Evolutionary conservation across 2,113 vertebrate genomes (phyloP).

Genomic region (Acrocephalus arundinaceus): DNA sequence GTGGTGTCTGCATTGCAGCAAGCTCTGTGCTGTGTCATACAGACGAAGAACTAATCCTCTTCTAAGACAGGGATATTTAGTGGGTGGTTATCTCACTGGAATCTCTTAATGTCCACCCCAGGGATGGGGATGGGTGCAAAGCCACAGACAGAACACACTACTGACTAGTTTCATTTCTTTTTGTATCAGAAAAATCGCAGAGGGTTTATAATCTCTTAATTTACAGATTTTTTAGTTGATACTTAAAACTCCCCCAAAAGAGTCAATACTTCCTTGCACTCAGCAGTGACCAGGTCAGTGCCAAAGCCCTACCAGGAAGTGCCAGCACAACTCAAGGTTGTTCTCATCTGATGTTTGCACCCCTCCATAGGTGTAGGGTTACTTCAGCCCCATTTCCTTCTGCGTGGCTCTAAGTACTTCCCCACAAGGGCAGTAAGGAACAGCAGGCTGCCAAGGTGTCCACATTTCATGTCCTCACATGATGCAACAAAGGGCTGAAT

Average conservation of each 20-base stretch:
- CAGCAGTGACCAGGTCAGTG: neutral
- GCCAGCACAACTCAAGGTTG: neutral
- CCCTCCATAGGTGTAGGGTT: neutral
- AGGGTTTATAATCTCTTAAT: neutral
- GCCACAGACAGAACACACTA: neutral
- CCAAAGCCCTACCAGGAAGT: neutral
- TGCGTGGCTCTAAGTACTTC: neutral
- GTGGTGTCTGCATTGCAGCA: slow-evolving; percentile 65
- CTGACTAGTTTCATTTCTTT: neutral
- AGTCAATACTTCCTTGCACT: neutral
- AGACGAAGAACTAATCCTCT: neutral
- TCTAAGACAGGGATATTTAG: neutral
- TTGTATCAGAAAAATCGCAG: fast-evolving
- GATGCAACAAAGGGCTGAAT: neutral
- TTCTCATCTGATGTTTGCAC: neutral
- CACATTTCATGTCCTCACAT: neutral
- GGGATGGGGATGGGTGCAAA: neutral
- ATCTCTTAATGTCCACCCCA: neutral
- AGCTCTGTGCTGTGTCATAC: slow-evolving; percentile 57
- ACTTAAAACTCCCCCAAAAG: neutral
- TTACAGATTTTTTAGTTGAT: neutral
- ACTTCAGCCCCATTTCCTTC: neutral
- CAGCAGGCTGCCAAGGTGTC: neutral
- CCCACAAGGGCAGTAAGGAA: neutral
- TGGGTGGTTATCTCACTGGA: neutral